Percentiles rank a stretch among this genome's conserved stretches.
These are phyloP conservation scores for Sisyra nigra DNA, from an alignment of 2,888 invertebrate genomes.

Conservation along the genomic window DNA sequence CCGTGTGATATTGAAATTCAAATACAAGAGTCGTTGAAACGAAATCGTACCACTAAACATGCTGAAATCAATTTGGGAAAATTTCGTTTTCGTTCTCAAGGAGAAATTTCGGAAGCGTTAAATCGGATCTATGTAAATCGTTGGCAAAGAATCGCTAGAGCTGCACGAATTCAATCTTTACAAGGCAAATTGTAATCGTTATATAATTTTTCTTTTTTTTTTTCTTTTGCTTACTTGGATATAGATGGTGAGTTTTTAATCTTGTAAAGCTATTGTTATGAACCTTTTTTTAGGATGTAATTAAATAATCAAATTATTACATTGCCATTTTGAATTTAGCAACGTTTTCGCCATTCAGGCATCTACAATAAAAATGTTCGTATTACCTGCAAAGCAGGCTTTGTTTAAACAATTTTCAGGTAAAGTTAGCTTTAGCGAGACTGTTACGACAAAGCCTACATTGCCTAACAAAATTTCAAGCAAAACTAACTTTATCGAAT, in stretches of 20 bases:
- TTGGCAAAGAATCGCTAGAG: constrained; percentile 1
- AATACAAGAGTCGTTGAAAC: constrained; percentile 16
- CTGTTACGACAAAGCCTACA: too few species aligned
- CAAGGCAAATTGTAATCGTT: neutral
- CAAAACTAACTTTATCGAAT: too few species aligned
- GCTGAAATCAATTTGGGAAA: neutral
- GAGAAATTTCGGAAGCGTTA: constrained; percentile 1
- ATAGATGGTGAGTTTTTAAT: neutral
- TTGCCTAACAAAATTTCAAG: too few species aligned
- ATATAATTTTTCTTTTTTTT: neutral
- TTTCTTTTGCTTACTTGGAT: neutral
- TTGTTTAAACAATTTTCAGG: too few species aligned
- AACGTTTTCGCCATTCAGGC: too few species aligned
- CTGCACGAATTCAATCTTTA: neutral
- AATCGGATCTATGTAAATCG: neutral
- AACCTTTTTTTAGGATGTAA: too few species aligned
- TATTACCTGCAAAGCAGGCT: too few species aligned
- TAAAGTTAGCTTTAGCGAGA: too few species aligned
- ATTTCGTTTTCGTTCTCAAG: neutral
- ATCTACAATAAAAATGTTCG: too few species aligned
- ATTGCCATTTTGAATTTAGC: too few species aligned
- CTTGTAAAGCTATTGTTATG: too few species aligned
- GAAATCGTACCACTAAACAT: constrained; percentile 11
- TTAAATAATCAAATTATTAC: too few species aligned
- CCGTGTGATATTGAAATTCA: constrained; percentile 15